These are phyloP conservation scores for Sphaerophoria taeniata DNA, from an alignment of 2,888 invertebrate species.

Conservation along the genomic window DNA sequence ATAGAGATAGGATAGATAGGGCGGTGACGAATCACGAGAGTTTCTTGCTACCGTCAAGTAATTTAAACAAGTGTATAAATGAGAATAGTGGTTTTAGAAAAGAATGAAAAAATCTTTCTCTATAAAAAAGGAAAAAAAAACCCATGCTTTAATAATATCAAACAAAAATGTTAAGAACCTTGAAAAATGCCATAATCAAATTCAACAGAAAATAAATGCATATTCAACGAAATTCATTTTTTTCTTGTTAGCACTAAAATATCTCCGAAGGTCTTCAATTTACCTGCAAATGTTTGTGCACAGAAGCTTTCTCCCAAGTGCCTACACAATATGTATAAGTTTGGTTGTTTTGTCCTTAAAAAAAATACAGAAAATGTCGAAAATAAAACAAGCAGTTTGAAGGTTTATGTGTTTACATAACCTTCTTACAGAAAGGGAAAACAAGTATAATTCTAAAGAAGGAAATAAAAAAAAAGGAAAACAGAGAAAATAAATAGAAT, in stretches of 20 bases:
- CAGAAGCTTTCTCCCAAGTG: constrained; percentile 48
- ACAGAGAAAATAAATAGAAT: constrained; percentile 56
- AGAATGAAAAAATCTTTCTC: no score
- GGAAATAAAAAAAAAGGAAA: constrained; percentile 33
- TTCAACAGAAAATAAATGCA: not conserved
- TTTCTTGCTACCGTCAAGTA: no score
- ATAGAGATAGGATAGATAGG: no score
- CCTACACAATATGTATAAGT: no score
- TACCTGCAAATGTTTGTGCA: constrained; percentile 41
- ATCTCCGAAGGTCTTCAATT: constrained; percentile 4
- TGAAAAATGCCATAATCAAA: constrained; percentile 27
- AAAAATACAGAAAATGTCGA: constrained; percentile 13
- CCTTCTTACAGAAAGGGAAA: constrained; percentile 45
- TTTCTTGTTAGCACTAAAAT: not conserved
- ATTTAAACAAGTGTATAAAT: no score
- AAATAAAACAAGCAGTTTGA: constrained; percentile 42
- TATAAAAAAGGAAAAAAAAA: not conserved
- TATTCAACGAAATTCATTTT: constrained; percentile 24
- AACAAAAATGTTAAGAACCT: not conserved
- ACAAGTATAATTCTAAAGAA: constrained; percentile 47
- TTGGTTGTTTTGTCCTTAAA: constrained; percentile 7
- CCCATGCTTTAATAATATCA: not conserved
- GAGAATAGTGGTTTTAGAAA: no score
- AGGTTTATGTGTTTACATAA: constrained; percentile 60
- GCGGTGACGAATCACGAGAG: no score